A percentile compares a stretch with the other conserved stretches of the same genome.
Evolutionary conservation across 1,140 invertebrate species (phyloP).

Genomic region (Camponotus vicinus): DNA sequence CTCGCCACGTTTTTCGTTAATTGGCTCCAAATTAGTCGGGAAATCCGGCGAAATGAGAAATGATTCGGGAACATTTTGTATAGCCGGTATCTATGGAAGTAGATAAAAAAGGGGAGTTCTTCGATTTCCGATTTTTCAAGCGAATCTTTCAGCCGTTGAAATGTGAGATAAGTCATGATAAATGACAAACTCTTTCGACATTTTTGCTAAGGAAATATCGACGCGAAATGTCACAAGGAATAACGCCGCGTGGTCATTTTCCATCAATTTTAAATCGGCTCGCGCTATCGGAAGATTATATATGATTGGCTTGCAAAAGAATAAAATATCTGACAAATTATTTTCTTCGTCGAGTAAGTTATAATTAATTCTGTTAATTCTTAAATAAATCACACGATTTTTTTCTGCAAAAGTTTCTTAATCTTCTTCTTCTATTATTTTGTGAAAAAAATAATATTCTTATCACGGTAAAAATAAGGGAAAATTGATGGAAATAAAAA

Average conservation of each 20-base stretch:
- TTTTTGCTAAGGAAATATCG: slow-evolving; percentile 34
- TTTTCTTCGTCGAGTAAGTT: background rate
- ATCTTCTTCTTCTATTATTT: background rate
- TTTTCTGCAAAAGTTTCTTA: background rate
- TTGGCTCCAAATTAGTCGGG: background rate
- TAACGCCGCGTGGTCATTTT: slow-evolving; percentile 2
- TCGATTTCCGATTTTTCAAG: slow-evolving; percentile 26
- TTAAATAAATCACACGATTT: background rate
- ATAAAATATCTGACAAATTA: background rate
- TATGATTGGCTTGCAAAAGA: background rate
- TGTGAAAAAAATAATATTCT: background rate
- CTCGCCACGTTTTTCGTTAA: background rate
- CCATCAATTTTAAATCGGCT: slow-evolving; percentile 7
- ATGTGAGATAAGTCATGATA: slow-evolving; percentile 29
- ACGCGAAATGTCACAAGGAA: slow-evolving; percentile 27
- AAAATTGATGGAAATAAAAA: background rate
- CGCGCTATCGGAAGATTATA: background rate
- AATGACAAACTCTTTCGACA: slow-evolving; percentile 20
- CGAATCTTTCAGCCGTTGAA: slow-evolving; percentile 32
- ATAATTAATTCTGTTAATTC: background rate
- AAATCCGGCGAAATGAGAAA: background rate
- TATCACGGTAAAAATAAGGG: background rate
- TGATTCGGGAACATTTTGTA: background rate
- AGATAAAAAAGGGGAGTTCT: background rate
- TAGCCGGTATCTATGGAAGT: background rate